Evolutionary conservation across 92 coral and sea anemone genomes (phyloP).

Genomic region (Phenganax stokvisi): DNA sequence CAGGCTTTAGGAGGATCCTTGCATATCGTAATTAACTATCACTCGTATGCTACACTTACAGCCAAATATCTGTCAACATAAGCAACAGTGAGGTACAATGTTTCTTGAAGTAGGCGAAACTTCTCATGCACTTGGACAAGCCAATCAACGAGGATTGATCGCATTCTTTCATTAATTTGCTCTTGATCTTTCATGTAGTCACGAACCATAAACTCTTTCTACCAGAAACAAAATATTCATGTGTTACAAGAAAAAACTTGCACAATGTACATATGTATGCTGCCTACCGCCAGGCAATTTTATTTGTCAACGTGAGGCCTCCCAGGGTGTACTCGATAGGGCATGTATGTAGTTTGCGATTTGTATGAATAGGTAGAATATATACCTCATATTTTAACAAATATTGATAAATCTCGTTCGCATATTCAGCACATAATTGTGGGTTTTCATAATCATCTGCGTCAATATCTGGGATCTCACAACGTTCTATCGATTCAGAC

Average conservation of each 20-base stretch:
- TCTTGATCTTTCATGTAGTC: conserved; percentile 65
- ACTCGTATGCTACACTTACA: conserved; percentile 44
- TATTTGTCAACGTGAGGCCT: too few species aligned
- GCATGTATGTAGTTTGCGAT: background rate
- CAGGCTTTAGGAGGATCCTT: too few species aligned
- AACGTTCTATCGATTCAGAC: conserved; percentile 19
- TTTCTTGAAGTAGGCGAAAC: conserved; percentile 88
- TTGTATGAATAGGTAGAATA: background rate
- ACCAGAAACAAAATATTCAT: background rate
- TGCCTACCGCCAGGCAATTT: too few species aligned
- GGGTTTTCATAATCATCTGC: conserved; percentile 78
- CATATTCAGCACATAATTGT: conserved; percentile 92
- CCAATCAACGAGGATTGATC: conserved; percentile 91
- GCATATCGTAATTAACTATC: background rate
- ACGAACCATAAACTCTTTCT: conserved; percentile 15
- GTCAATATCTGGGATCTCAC: conserved; percentile 61
- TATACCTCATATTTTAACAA: conserved; percentile 69
- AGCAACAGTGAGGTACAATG: conserved; percentile 75
- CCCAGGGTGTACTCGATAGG: too few species aligned
- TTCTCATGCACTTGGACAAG: conserved; percentile 84
- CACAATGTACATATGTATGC: too few species aligned
- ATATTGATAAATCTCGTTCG: conserved; percentile 74
- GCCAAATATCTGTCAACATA: conserved; percentile 82
- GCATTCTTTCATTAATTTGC: conserved; percentile 67
- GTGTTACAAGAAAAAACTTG: background rate